Conservation (phyloP, 2,113 vertebrate species). For the Uria lomvia region DNA sequence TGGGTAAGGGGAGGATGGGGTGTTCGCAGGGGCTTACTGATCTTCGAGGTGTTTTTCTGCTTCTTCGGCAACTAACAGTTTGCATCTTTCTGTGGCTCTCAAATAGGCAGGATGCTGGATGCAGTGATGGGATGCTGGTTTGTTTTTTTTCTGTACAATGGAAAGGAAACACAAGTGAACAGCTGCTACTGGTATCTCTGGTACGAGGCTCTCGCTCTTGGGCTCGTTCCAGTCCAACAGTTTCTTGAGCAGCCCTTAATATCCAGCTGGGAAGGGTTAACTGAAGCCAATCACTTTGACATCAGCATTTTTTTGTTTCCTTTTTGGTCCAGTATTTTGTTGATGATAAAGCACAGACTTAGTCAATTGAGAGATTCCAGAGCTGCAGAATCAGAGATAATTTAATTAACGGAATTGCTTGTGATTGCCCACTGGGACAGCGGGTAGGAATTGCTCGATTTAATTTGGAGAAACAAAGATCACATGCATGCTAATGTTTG, state of each 20-base stretch:
- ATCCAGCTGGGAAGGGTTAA: constrained; percentile 60
- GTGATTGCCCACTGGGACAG: constrained; percentile 67
- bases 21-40: background rate
- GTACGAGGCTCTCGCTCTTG: background rate
- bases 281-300: background rate
- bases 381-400: constrained; percentile 72
- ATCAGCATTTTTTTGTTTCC: constrained; percentile 54
- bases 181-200: background rate
- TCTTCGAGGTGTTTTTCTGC: background rate
- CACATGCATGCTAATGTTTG: constrained; percentile 67
- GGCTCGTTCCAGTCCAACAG: background rate
- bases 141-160: background rate
- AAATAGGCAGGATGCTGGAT: background rate
- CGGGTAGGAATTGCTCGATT: constrained; percentile 65
- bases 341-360: constrained; percentile 68
- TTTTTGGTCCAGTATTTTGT: constrained; percentile 55
- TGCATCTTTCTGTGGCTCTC: background rate
- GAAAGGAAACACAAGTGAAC: background rate
- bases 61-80: background rate
- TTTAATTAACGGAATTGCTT: constrained; percentile 74
- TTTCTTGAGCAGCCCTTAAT: constrained; percentile 34
- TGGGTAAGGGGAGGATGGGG: background rate
- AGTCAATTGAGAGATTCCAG: constrained; percentile 72
- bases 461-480: constrained; percentile 75
- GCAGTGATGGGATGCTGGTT: background rate